Conservation (phyloP, 2,888 invertebrate genomes). For the Tinea pellionella region DNA sequence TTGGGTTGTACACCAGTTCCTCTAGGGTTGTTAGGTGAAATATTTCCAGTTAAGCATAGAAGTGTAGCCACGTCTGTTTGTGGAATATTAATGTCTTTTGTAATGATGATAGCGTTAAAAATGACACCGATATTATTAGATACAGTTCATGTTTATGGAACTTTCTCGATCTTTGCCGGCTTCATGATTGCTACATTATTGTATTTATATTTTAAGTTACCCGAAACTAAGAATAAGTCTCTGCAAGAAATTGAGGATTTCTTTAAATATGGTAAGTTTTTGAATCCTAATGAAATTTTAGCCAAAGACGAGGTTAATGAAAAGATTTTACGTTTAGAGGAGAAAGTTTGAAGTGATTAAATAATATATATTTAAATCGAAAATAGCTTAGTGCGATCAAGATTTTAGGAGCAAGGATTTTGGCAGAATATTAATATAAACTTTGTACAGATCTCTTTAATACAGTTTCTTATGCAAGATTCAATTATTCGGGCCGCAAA, state of each 20-base stretch:
- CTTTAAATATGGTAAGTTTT: slow-evolving; percentile 22
- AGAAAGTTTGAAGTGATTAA: not conserved
- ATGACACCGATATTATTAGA: slow-evolving; percentile 31
- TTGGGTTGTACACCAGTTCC: slow-evolving; percentile 33
- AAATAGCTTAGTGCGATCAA: no score
- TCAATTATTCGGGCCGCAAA: no score
- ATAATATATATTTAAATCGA: no score
- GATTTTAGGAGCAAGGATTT: not conserved
- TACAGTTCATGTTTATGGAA: slow-evolving; percentile 34
- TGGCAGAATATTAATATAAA: not conserved
- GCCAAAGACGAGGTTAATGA: not conserved
- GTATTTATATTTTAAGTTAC: slow-evolving; percentile 25
- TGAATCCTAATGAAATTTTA: slow-evolving; percentile 6
- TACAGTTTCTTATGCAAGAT: no score
- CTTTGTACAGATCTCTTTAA: no score
- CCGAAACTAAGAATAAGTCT: slow-evolving; percentile 30
- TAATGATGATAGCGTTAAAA: slow-evolving; percentile 29
- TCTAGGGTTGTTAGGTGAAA: slow-evolving; percentile 14
- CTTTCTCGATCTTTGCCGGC: slow-evolving; percentile 26
- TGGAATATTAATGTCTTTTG: slow-evolving; percentile 18
- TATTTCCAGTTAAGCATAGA: slow-evolving; percentile 19
- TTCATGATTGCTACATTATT: slow-evolving; percentile 20
- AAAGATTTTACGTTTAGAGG: not conserved
- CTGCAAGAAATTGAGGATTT: slow-evolving; percentile 30
- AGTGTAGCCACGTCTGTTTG: slow-evolving; percentile 19